Percentiles rank a stretch among this genome's conserved stretches.
Evolutionary conservation across 2,797 vertebrate species (phyloP).

Genomic region (Delichon dasypus): DNA sequence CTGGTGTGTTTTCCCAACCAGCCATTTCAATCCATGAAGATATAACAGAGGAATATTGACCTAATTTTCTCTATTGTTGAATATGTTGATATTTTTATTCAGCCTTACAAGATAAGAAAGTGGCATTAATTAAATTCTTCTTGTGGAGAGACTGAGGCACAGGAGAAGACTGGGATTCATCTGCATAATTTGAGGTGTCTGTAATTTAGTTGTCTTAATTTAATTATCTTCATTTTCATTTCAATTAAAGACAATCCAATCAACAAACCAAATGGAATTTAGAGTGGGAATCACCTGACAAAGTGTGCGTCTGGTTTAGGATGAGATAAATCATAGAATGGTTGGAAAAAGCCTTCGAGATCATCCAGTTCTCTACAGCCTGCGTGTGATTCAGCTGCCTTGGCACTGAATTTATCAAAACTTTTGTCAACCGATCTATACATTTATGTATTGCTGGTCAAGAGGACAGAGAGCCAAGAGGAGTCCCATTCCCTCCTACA

Average conservation of each 20-base stretch:
- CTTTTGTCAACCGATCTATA: not conserved
- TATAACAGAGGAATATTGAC: not conserved
- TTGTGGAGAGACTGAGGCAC: not conserved
- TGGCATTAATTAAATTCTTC: not conserved
- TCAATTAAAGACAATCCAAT: not conserved
- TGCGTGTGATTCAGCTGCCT: not conserved
- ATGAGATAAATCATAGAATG: not conserved
- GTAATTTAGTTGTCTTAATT: not conserved
- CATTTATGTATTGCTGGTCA: not conserved
- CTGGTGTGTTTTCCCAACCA: not conserved
- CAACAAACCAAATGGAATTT: not conserved
- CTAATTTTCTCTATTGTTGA: not conserved
- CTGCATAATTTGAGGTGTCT: not conserved
- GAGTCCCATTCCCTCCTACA: not conserved
- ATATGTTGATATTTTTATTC: not conserved
- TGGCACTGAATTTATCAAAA: not conserved
- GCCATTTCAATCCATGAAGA: not conserved
- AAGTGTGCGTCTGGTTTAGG: not conserved
- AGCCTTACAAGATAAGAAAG: not conserved
- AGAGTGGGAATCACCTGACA: not conserved
- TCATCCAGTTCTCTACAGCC: not conserved
- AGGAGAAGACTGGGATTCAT: not conserved
- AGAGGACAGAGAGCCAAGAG: not conserved
- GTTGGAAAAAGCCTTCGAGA: not conserved
- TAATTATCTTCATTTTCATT: not conserved